Percentiles rank a stretch among this genome's conserved stretches.
phyloP scores from a whole-genome alignment of 2,888 invertebrate species.

The Pinctada fucata region DNA sequence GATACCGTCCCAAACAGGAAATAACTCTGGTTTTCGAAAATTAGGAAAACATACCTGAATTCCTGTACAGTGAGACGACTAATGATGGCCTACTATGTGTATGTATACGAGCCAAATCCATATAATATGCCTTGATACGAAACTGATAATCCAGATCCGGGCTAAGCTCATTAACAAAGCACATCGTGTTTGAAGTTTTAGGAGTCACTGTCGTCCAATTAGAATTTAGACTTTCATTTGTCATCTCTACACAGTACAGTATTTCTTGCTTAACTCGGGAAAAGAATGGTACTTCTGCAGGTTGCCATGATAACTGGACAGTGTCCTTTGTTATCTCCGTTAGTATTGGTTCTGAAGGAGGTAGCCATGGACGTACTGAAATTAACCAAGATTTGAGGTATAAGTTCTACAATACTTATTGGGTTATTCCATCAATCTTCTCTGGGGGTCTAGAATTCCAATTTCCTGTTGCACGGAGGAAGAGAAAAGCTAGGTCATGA shows the following conservation, averaged over 20 bases:
- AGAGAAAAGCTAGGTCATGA: too few relatives aligned
- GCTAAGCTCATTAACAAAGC: slow-evolving; percentile 57
- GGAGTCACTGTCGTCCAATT: slow-evolving; percentile 74
- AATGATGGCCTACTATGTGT: slow-evolving; percentile 94
- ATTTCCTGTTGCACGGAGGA: too few relatives aligned
- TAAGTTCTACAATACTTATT: too few relatives aligned
- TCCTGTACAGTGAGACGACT: slow-evolving; percentile 64
- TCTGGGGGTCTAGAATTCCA: too few relatives aligned
- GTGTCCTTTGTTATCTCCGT: slow-evolving; percentile 60
- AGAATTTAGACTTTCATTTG: slow-evolving; percentile 54
- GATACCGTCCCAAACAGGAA: too few relatives aligned
- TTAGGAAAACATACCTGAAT: slow-evolving; percentile 51
- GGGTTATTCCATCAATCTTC: not conserved
- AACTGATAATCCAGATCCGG: slow-evolving; percentile 91
- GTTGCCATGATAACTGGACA: slow-evolving; percentile 66
- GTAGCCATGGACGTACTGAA: slow-evolving; percentile 63
- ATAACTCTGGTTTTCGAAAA: too few relatives aligned
- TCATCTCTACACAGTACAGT: slow-evolving; percentile 66
- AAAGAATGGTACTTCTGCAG: slow-evolving; percentile 65
- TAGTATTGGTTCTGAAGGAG: slow-evolving; percentile 56
- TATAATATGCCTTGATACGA: slow-evolving; percentile 92
- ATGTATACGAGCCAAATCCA: slow-evolving; percentile 85
- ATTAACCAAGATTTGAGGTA: not conserved
- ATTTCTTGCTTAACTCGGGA: slow-evolving; percentile 56
- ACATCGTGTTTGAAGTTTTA: slow-evolving; percentile 56